Conservation (phyloP, 2,113 vertebrate species). For the Fregetta grallaria region DNA sequence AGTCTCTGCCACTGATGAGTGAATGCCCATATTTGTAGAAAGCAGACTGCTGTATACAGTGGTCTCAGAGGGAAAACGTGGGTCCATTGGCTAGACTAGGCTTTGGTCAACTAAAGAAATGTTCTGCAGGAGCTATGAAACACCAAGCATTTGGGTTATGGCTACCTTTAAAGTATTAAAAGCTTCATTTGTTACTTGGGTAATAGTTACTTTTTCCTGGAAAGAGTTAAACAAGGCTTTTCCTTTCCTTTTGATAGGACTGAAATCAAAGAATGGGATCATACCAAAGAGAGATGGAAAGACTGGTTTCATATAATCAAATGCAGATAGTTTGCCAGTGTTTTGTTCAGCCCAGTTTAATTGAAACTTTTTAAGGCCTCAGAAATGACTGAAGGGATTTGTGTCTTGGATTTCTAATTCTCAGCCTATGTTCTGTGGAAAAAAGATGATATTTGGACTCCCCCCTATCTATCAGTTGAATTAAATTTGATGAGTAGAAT, state of each 20-base stretch:
- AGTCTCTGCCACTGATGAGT: neutral
- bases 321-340: neutral
- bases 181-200: neutral
- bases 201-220: neutral
- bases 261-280: neutral
- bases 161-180: neutral
- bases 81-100: neutral
- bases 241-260: neutral
- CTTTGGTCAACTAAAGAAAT: neutral
- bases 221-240: neutral
- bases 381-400: neutral
- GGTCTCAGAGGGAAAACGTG: neutral
- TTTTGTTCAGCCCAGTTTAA: neutral
- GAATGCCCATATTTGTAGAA: neutral
- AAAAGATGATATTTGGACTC: neutral
- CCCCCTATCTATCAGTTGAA: neutral
- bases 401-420: neutral
- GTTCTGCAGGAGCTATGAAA: neutral
- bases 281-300: neutral
- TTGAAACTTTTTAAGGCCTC: neutral
- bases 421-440: neutral
- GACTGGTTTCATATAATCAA: neutral
- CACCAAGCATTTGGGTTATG: neutral
- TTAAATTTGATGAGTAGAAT: neutral
- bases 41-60: neutral